These are phyloP conservation scores for Torymus tubicola DNA, from an alignment of 2,888 invertebrate genomes.

Conservation along the genomic window DNA sequence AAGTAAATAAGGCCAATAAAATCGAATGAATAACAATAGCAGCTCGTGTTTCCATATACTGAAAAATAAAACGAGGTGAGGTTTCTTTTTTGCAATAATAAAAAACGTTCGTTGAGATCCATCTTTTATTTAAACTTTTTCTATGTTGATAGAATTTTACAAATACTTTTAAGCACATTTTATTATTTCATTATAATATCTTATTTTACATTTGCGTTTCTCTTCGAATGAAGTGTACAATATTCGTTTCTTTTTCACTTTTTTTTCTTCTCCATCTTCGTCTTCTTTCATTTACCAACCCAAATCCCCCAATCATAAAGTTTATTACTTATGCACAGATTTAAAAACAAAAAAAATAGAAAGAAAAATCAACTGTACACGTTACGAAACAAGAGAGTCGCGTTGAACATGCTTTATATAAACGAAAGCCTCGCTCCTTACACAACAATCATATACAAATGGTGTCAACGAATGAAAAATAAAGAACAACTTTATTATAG, in stretches of 20 bases:
- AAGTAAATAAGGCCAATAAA: too few relatives aligned
- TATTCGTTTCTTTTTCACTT: neutral
- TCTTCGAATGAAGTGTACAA: too few relatives aligned
- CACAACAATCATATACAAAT: too few relatives aligned
- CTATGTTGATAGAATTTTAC: constrained; percentile 56
- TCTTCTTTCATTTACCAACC: neutral
- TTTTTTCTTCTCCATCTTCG: neutral
- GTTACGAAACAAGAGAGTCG: constrained; percentile 21
- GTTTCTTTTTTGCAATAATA: constrained; percentile 6
- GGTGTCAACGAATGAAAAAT: too few relatives aligned
- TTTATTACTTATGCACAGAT: constrained; percentile 12
- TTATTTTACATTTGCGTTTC: constrained; percentile 51
- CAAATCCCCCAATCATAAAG: too few relatives aligned
- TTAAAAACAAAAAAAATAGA: too few relatives aligned
- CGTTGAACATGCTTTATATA: constrained; percentile 2
- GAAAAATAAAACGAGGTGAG: neutral
- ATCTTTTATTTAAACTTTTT: constrained; percentile 56
- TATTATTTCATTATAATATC: constrained; percentile 51
- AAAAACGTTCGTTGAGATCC: constrained; percentile 33
- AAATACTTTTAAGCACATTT: constrained; percentile 58
- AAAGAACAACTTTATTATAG: too few relatives aligned
- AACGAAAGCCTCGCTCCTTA: too few relatives aligned
- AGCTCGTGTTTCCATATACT: too few relatives aligned
- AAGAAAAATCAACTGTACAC: constrained; percentile 49
- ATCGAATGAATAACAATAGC: too few relatives aligned